Percentiles rank a stretch among this genome's conserved stretches.
Evolutionary conservation across 2,113 vertebrate genomes (phyloP).

Genomic region (Notarius quadriscutis): DNA sequence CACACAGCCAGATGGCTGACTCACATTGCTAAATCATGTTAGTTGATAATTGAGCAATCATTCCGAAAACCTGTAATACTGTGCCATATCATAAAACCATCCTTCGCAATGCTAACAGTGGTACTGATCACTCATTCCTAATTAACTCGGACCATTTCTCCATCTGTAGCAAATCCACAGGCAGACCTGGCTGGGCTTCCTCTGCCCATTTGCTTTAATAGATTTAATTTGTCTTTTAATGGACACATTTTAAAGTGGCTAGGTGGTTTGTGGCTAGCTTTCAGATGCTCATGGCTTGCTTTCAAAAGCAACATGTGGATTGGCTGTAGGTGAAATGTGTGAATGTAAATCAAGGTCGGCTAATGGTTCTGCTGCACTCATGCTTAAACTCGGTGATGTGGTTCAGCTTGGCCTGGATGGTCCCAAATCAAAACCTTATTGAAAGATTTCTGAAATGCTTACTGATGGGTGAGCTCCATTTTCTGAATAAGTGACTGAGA

Average conservation of each 20-base stretch:
- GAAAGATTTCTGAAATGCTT: not conserved
- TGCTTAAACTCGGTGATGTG: not conserved
- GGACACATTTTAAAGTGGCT: not conserved
- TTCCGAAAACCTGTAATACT: constrained; percentile 6
- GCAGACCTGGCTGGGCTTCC: not conserved
- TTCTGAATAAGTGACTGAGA: not conserved
- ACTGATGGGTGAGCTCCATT: not conserved
- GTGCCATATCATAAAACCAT: constrained; percentile 10
- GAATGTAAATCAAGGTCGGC: not conserved
- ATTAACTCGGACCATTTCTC: constrained; percentile 4
- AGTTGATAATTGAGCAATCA: constrained; percentile 14
- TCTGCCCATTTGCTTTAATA: not conserved
- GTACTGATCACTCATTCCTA: constrained; percentile 12
- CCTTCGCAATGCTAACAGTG: constrained; percentile 6
- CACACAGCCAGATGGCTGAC: constrained; percentile 14
- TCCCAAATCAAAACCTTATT: not conserved
- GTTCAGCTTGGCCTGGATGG: not conserved
- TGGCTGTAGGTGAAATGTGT: not conserved
- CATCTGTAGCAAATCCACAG: constrained; percentile 26
- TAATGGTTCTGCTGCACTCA: not conserved
- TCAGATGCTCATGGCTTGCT: not conserved
- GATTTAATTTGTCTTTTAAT: not conserved
- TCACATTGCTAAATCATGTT: constrained; percentile 26
- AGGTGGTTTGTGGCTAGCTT: not conserved
- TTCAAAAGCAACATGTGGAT: not conserved